phyloP scores from a whole-genome alignment of 2,888 invertebrate species.

The Azorinus chamasolen region DNA sequence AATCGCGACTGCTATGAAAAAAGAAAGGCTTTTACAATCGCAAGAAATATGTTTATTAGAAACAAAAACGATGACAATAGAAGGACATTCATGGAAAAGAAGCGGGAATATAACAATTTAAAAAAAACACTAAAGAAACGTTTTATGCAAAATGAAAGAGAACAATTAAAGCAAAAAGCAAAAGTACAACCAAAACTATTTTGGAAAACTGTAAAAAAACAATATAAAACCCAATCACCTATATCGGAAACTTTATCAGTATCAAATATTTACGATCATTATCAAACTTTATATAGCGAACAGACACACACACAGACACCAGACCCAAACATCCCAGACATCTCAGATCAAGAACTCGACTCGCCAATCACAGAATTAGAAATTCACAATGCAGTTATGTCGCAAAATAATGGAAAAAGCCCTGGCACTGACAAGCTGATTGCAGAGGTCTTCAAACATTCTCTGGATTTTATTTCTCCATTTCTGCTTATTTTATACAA shows the following conservation, averaged over 20 bases:
- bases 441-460: not conserved
- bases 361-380: not conserved
- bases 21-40: not conserved
- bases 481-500: not conserved
- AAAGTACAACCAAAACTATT: slow-evolving; percentile 1
- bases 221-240: too few relatives aligned
- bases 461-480: not conserved
- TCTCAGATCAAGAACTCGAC: not conserved
- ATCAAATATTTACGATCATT: too few relatives aligned
- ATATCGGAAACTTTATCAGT: too few relatives aligned
- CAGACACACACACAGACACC: too few relatives aligned
- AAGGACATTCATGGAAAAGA: not conserved
- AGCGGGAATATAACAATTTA: not conserved
- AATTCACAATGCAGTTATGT: slow-evolving; percentile 5
- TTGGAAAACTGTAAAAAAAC: too few relatives aligned
- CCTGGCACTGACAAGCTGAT: too few relatives aligned
- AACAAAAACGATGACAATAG: not conserved
- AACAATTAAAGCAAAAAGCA: not conserved
- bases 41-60: not conserved
- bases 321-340: too few relatives aligned
- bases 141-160: not conserved
- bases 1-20: not conserved
- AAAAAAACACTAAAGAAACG: not conserved
- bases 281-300: too few relatives aligned
- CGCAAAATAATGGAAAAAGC: slow-evolving; percentile 12